Base-by-base conservation (phyloP, 2,113 vertebrate species). In the Fulmarus glacialis region DNA sequence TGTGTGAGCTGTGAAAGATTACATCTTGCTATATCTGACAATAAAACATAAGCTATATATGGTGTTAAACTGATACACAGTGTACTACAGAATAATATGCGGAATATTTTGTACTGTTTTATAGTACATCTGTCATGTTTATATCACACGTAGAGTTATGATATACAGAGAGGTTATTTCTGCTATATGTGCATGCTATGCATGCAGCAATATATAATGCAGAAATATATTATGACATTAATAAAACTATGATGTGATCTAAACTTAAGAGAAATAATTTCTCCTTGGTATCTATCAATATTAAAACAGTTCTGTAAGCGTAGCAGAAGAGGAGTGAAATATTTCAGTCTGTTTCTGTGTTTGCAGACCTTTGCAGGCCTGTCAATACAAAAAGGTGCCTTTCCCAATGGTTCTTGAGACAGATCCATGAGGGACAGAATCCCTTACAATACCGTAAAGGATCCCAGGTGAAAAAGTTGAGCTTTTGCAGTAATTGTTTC, bases 221-320 rank as follows among this genome's bases (percentile, higher is more conserved):
- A 90, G 52, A 92, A 87, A 79, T 88, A 36, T 30, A 40, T 56
- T 30, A 78, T 27, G 20, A 59, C 40, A 79, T 75, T 82, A 85
- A 79, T 29, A 88, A 60, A 88, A 93, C 55, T 59, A 38, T 1
- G 21, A 40, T 60, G 29, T 85, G 45, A 82, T 82, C 13, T 82
- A n/a, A 82, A 68, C 24, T 66, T 48, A 30, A 38, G 88, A 84
- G 26, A 96, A 92, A 82, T 93, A 26, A 88, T 94, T 93, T 95
- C 60, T 94, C 43, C 86, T 66, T 63, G 45, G 7, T 72, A 50
- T 78, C 52, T 59, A 22, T 45, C 0, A 3, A 52, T 68, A 91
- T 63, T 75, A 67, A 67, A 91, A 22, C 11, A 34, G 13, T 67
- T 79, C 56, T 63, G 13, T 43, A 82, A 84, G 13, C 8, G 32